phyloP scores from a whole-genome alignment of 2,888 invertebrate species.

The Leptinotarsa peninsularis region DNA sequence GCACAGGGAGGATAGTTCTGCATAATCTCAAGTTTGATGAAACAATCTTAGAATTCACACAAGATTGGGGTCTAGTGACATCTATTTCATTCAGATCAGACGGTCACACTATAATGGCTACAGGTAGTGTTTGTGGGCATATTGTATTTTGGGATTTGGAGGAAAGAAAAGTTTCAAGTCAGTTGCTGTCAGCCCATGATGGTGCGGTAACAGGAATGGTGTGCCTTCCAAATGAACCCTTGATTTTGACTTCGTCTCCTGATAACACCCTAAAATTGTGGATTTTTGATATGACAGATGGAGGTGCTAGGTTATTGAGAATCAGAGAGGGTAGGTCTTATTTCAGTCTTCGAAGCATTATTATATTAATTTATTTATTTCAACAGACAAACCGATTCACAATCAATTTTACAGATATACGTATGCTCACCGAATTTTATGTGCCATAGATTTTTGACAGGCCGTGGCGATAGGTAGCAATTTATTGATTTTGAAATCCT shows the following conservation, averaged over 20 bases:
- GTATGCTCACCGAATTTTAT: too few species aligned
- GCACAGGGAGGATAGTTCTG: constrained; percentile 83
- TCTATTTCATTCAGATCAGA: constrained; percentile 89
- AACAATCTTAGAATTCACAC: constrained; percentile 84
- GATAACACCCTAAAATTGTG: constrained; percentile 93
- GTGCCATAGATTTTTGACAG: too few species aligned
- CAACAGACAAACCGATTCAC: too few species aligned
- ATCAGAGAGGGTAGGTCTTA: constrained; percentile 70
- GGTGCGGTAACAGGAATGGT: constrained; percentile 81
- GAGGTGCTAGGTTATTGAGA: constrained; percentile 84
- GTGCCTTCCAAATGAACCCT: constrained; percentile 89
- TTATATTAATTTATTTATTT: too few species aligned
- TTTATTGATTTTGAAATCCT: too few species aligned
- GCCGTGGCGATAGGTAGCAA: too few species aligned
- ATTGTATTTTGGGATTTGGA: constrained; percentile 95
- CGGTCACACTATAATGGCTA: constrained; percentile 86
- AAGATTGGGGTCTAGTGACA: constrained; percentile 93
- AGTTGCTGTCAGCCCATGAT: constrained; percentile 84
- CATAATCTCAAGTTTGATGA: constrained; percentile 90
- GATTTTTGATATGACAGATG: constrained; percentile 94
- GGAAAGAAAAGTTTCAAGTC: constrained; percentile 81
- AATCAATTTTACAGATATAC: too few species aligned
- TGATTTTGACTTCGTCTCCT: constrained; percentile 90
- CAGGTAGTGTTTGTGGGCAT: constrained; percentile 79
- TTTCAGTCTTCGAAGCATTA: background rate